Evolutionary conservation across 2,797 vertebrate genomes (phyloP), one percentile per base, ranked within the genome.

Genomic region (Alauda arvensis): DNA sequence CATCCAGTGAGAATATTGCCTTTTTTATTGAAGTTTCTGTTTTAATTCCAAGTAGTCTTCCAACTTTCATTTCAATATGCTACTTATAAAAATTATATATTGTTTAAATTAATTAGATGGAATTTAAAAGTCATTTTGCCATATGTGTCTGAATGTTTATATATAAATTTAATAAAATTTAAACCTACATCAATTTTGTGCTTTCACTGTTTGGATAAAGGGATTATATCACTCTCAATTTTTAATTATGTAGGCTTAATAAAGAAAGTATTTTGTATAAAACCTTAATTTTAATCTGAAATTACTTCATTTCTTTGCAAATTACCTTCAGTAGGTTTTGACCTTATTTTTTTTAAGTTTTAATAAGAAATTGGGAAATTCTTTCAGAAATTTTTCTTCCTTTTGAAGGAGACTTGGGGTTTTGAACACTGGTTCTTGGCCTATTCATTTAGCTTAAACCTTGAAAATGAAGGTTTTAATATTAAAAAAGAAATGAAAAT

Each of bases 11-110:
- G 33, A 85, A 82, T 67, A 91, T 31, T 87, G 79, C 20, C 65
- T 31, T 90, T 92, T 85, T 92, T 14, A 65, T 29, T 91, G 65
- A 74, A 85, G 46, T 51, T 87, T 57, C 31, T 67, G 43, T 34
- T 92, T 81, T 90, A 74, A 92, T 91, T 83, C 85, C 49, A 95
- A 82, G 85, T 60, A 89, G 82, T 34, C 53, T 80, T 83, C 62
- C 51, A 86, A 34, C 33, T 80, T 85, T 66, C 45, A 72, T 69
- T 90, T 65, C 40, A 90, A 52, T 39, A 87, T 15, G 31, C 19
- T 62, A 81, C 37, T 70, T 33, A 83, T 77, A 63, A 87, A 80
- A 87, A 65, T 23, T 69, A 78, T 40, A 57, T 43, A 78, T 74
- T 85, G 34, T 33, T 74, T 67, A 85, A 87, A 81, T 70, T 78